phyloP scores from a whole-genome alignment of 2,113 vertebrate genomes.

The Bufo bufo region DNA sequence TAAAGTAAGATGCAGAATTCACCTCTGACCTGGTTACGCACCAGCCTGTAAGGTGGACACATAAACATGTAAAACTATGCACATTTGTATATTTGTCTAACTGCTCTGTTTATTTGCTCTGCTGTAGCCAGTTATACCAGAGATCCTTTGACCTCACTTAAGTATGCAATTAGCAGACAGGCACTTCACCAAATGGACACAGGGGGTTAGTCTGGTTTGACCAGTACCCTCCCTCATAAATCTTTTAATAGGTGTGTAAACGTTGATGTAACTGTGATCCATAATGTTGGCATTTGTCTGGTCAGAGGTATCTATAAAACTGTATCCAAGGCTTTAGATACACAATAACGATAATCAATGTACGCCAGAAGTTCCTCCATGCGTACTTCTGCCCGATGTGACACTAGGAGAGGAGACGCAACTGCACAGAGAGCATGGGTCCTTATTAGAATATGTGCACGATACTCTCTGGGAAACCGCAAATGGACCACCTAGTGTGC shows the following conservation, averaged over 20 bases:
- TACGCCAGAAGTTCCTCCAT: too few relatives aligned
- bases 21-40: background rate
- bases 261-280: background rate
- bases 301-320: background rate
- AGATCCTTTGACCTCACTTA: background rate
- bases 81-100: background rate
- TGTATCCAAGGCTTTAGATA: background rate
- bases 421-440: too few relatives aligned
- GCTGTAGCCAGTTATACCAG: background rate
- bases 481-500: too few relatives aligned
- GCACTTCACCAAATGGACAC: background rate
- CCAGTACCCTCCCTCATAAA: background rate
- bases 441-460: too few relatives aligned
- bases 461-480: too few relatives aligned
- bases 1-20: too few relatives aligned
- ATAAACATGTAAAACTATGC: background rate
- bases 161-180: background rate
- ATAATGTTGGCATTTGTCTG: background rate
- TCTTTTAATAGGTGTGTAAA: background rate
- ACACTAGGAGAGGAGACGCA: too few relatives aligned
- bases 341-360: too few relatives aligned
- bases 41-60: background rate
- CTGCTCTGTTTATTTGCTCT: conserved; percentile 1
- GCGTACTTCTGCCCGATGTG: too few relatives aligned
- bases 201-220: background rate